phyloP scores from a whole-genome alignment of 2,888 invertebrate genomes.

The Lasioglossum villosulum region DNA sequence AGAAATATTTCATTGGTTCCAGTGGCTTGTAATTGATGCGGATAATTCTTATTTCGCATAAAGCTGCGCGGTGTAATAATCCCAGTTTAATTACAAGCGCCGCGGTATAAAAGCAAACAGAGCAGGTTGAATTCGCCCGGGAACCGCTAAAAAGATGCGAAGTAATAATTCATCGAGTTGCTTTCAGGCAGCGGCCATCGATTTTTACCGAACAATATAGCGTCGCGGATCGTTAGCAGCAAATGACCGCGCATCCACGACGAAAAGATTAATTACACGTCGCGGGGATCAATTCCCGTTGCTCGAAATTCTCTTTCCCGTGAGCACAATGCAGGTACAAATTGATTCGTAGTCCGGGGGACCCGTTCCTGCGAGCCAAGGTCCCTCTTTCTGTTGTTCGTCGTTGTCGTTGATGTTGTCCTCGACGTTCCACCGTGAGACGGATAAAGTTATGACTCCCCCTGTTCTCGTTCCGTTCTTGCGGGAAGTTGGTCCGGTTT shows the following conservation, averaged over 20 bases:
- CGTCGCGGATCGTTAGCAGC: background rate
- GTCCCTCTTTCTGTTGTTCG: slow-evolving; percentile 15
- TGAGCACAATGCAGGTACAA: background rate
- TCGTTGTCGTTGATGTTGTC: slow-evolving; percentile 58
- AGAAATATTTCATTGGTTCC: background rate
- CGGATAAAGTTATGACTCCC: slow-evolving; percentile 76
- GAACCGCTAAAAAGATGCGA: background rate
- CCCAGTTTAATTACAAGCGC: background rate
- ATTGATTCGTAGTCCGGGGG: background rate
- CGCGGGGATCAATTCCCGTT: background rate
- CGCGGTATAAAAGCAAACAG: background rate
- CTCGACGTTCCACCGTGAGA: slow-evolving; percentile 54
- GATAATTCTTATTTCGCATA: background rate
- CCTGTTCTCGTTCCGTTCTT: slow-evolving; percentile 58
- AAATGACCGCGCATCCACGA: background rate
- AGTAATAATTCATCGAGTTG: background rate
- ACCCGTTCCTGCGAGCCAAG: slow-evolving; percentile 5
- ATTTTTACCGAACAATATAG: slow-evolving; percentile 4
- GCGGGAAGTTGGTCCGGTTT: slow-evolving; percentile 37
- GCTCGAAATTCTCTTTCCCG: slow-evolving; percentile 7
- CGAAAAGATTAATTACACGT: slow-evolving; percentile 4
- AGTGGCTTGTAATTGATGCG: background rate
- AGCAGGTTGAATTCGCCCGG: background rate
- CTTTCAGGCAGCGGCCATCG: background rate
- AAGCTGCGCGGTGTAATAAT: background rate